These are phyloP conservation scores for Dermatemys mawii DNA, from an alignment of 2,113 vertebrate genomes.

Conservation along the genomic window DNA sequence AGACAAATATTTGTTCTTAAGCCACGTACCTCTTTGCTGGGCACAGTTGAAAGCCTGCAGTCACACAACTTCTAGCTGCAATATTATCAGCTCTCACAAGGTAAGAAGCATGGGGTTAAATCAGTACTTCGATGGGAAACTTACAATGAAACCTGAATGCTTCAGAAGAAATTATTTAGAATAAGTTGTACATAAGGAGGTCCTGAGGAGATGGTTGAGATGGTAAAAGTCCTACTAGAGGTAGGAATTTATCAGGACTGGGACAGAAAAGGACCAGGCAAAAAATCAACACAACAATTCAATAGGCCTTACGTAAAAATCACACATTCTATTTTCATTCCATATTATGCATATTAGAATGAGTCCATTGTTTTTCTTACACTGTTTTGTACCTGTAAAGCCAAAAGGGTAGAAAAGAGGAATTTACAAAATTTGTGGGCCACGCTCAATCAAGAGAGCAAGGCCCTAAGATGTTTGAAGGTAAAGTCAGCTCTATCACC, in stretches of 20 bases:
- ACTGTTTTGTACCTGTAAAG: not conserved
- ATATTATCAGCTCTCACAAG: not conserved
- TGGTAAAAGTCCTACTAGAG: not conserved
- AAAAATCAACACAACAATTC: not conserved
- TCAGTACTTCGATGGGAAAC: rapidly evolving
- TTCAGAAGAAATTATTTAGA: not conserved
- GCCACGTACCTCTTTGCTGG: not conserved
- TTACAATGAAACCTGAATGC: not conserved
- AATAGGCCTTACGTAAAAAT: not conserved
- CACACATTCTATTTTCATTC: conserved; percentile 1
- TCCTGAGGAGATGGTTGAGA: not conserved
- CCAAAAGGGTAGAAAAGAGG: not conserved
- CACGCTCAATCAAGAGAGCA: not conserved
- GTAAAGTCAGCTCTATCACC: not conserved
- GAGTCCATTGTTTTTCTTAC: not conserved
- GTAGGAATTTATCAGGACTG: not conserved
- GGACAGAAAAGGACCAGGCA: conserved; percentile 10
- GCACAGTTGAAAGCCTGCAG: not conserved
- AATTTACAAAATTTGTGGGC: not conserved
- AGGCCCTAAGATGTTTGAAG: not conserved
- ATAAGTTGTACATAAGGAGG: not conserved
- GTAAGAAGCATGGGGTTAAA: not conserved
- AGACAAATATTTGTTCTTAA: conserved; percentile 9
- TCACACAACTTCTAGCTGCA: not conserved
- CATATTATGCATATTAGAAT: not conserved